Conservation (phyloP, 2,888 invertebrate genomes). For the Rhyacophila evoluta region DNA sequence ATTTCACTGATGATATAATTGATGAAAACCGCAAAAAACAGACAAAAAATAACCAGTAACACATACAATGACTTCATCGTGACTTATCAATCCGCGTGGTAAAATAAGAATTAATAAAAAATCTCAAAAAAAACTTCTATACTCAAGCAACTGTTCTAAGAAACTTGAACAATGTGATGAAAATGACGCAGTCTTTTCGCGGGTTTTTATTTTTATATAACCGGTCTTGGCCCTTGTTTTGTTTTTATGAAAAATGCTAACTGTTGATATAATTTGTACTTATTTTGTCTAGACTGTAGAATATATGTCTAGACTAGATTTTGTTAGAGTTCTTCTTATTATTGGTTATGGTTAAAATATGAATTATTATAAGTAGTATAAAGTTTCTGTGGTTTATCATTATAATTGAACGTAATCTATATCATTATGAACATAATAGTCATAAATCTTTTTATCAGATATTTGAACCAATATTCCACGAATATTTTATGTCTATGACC, state of each 20-base stretch:
- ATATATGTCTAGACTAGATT: too few species aligned
- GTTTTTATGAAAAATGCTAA: neutral
- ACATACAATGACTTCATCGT: neutral
- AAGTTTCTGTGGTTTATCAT: too few species aligned
- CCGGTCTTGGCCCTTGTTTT: constrained; percentile 16
- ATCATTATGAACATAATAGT: too few species aligned
- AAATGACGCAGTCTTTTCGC: neutral
- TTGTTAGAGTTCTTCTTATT: too few species aligned
- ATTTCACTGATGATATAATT: neutral
- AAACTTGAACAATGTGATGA: neutral
- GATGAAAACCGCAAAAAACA: too few species aligned
- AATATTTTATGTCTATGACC: too few species aligned
- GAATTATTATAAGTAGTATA: too few species aligned
- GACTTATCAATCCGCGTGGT: constrained; percentile 6
- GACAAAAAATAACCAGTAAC: neutral
- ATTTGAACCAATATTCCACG: too few species aligned
- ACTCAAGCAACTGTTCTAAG: neutral
- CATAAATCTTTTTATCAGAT: too few species aligned
- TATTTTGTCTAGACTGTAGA: neutral
- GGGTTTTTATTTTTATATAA: neutral
- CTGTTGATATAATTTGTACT: neutral
- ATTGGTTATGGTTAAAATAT: too few species aligned
- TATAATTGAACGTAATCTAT: too few species aligned
- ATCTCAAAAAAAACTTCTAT: neutral
- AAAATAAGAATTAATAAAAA: neutral